Conservation (phyloP, 2,888 invertebrate genomes). For the Oxycera nigricornis region DNA sequence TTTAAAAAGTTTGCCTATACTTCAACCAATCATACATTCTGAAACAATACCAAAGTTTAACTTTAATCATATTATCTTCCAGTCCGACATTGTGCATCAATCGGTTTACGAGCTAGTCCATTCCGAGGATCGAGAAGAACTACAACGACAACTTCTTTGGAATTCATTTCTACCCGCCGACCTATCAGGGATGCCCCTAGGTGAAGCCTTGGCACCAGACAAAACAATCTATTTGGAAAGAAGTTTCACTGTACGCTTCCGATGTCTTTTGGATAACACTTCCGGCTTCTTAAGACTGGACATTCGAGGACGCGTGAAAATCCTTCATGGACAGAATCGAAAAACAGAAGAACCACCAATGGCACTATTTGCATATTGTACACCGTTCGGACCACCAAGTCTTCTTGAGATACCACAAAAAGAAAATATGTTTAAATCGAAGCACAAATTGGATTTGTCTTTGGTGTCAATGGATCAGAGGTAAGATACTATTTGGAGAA, state of each 20-base stretch:
- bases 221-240: conserved; percentile 90
- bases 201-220: conserved; percentile 88
- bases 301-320: conserved; percentile 95
- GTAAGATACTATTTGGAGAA: conserved; percentile 59
- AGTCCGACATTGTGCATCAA: conserved; percentile 99
- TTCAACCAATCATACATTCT: too few species aligned
- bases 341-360: conserved; percentile 93
- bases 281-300: conserved; percentile 98
- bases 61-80: conserved; percentile 62
- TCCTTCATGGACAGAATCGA: conserved; percentile 94
- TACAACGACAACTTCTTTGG: conserved; percentile 94
- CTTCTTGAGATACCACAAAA: conserved; percentile 96
- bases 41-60: too few species aligned
- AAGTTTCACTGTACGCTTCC: conserved; percentile 97
- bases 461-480: conserved; percentile 97
- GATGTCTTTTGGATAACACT: conserved; percentile 98
- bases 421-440: conserved; percentile 99
- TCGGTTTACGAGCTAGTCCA: conserved; percentile 99
- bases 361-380: conserved; percentile 96
- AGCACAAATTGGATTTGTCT: conserved; percentile 96
- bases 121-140: conserved; percentile 97
- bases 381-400: conserved; percentile 98
- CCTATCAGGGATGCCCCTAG: conserved; percentile 72
- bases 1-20: too few species aligned
- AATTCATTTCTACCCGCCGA: conserved; percentile 84